These are phyloP conservation scores for Elgonia sp. DNA, from an alignment of 2,888 invertebrate genomes.

Conservation along the genomic window DNA sequence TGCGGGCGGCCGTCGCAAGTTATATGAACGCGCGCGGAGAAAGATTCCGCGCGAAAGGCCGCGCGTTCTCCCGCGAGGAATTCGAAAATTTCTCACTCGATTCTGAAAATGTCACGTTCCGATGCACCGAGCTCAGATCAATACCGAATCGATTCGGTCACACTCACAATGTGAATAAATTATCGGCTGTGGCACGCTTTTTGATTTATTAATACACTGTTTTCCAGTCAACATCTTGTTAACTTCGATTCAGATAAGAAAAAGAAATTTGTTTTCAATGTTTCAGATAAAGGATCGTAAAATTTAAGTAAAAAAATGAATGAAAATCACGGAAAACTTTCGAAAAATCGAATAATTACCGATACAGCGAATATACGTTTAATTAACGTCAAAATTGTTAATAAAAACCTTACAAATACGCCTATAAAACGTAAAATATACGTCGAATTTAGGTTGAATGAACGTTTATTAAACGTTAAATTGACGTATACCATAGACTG, in stretches of 20 bases:
- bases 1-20: slow-evolving; percentile 55
- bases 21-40: slow-evolving; percentile 45
- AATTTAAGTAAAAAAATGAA: too few species aligned
- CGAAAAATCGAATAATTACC: too few species aligned
- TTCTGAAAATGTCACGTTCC: slow-evolving; percentile 85
- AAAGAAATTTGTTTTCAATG: neutral
- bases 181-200: slow-evolving; percentile 21
- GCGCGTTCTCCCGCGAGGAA: slow-evolving; percentile 79
- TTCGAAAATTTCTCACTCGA: slow-evolving; percentile 83
- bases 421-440: too few species aligned
- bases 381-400: too few species aligned
- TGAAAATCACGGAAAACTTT: too few species aligned
- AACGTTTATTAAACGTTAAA: too few species aligned
- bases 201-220: slow-evolving; percentile 38
- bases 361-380: too few species aligned
- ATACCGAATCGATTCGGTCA: slow-evolving; percentile 55
- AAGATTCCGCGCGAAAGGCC: slow-evolving; percentile 82
- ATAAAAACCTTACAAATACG: too few species aligned
- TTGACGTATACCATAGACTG: too few species aligned
- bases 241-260: neutral
- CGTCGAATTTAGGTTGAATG: too few species aligned
- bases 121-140: slow-evolving; percentile 37
- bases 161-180: slow-evolving; percentile 53
- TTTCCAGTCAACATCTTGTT: neutral
- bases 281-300: too few species aligned